Evolutionary conservation across 2,797 vertebrate species (phyloP).

Genomic region (Aplochiton taeniatus): DNA sequence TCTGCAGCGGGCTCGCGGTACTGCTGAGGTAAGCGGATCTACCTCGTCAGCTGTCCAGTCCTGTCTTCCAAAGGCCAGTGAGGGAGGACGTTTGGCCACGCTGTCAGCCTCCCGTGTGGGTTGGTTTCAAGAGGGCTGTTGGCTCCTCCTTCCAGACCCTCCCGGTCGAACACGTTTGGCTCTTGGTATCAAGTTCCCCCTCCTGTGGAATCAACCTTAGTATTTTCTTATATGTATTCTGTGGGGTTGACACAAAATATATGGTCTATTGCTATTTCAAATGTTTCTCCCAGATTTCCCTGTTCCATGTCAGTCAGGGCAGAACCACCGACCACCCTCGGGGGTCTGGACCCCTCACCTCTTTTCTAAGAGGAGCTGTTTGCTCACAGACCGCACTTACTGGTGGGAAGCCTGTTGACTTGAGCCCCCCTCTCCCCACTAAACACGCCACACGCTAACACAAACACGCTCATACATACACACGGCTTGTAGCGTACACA

Average conservation of each 20-base stretch:
- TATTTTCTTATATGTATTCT: not conserved
- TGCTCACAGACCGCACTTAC: not conserved
- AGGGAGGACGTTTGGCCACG: constrained; percentile 1
- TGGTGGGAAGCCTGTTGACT: too few relatives aligned
- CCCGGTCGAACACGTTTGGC: not conserved
- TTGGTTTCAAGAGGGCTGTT: constrained; percentile 1
- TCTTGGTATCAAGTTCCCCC: constrained; percentile 3
- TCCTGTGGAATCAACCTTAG: too few relatives aligned
- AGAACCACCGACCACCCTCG: not conserved
- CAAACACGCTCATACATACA: too few relatives aligned
- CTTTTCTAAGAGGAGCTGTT: constrained; percentile 5
- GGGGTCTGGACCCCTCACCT: not conserved
- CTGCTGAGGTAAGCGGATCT: constrained; percentile 45
- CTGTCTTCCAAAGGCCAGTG: constrained; percentile 17
- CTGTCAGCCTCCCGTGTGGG: constrained; percentile 4
- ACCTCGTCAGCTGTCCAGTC: constrained; percentile 26
- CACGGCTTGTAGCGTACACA: too few relatives aligned
- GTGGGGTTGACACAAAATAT: too few relatives aligned
- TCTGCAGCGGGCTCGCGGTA: constrained; percentile 11
- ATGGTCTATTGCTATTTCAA: too few relatives aligned
- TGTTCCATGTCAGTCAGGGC: not conserved
- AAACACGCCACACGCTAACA: too few relatives aligned
- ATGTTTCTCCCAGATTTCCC: too few relatives aligned
- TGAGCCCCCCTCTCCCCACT: too few relatives aligned
- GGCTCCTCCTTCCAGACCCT: too few relatives aligned